Base-by-base conservation (phyloP, 2,888 invertebrate species). In the Pterostichus madidus region DNA sequence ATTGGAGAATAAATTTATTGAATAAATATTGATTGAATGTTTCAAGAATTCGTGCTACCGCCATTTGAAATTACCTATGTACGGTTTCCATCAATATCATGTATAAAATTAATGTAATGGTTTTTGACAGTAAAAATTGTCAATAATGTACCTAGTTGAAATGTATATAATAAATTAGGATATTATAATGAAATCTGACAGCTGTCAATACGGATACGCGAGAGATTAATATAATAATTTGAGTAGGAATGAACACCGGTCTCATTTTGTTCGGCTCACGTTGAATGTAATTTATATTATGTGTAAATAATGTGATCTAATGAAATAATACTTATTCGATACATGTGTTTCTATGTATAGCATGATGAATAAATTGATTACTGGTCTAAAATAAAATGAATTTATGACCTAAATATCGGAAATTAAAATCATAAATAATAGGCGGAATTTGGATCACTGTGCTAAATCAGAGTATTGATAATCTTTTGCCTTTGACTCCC, bases 361-460 rank as follows among this genome's bases (percentile, higher is more conserved):
- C 49, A 49, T n/a, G 49, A 49, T 49, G 49, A 49, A 8, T 13
- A 13, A n/a, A 13, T 49, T 49, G 49, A n/a, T 39, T 39, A 39
- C 39, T 49, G 49, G 8, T 49, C 49, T 49, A 49, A 49, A 49
- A 49, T 49, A 49, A 49, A 49, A 49, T 10, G 49, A 49, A 49
- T 49, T 49, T 49, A 49, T 49, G 49, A n/a, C 49, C 49, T 11
- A 49, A 49, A 49, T 49, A 49, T 49, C 49, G 49, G 49, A 49
- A 49, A 49, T 49, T 49, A 49, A 49, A 49, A 49, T 49, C 49
- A 49, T 49, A 49, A 49, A 49, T 49, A 49, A 49, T 49, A 49
- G 49, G 49, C 4, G 4, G n/a, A 49, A 49, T 49, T 49, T 10
- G n/a, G 13, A 49, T 49, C 49, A 39, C 2, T 39, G 49, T 13